phyloP scores from a whole-genome alignment of 2,888 invertebrate species.

The Graphium colonna region DNA sequence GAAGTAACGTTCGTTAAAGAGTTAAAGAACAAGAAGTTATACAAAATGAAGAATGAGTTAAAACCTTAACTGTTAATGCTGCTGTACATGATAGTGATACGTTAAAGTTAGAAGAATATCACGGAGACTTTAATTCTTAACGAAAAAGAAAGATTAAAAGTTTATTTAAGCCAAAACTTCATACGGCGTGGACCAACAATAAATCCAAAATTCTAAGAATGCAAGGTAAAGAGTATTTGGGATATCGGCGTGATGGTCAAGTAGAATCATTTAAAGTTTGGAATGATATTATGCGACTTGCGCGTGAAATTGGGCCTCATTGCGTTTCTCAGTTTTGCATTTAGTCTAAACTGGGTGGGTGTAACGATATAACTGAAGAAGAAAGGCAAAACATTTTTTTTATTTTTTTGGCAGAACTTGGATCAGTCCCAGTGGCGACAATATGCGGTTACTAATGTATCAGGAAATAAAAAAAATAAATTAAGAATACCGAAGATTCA shows the following conservation, averaged over 20 bases:
- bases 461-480: background rate
- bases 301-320: conserved; percentile 10
- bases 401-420: background rate
- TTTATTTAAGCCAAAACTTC: background rate
- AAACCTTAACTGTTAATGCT: no score
- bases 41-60: no score
- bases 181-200: conserved; percentile 8
- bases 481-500: background rate
- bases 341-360: background rate
- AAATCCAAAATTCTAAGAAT: conserved; percentile 8
- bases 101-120: no score
- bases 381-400: background rate
- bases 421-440: background rate
- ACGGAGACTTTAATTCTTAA: background rate
- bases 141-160: conserved; percentile 4
- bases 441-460: background rate
- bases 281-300: conserved; percentile 12
- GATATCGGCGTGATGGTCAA: conserved; percentile 15
- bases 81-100: no score
- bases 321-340: background rate
- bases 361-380: background rate
- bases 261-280: conserved; percentile 11
- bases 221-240: conserved; percentile 7
- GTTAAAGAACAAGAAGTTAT: no score
- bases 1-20: no score